phyloP scores from a whole-genome alignment of 2,888 invertebrate species.

The Eupithecia subfuscata region DNA sequence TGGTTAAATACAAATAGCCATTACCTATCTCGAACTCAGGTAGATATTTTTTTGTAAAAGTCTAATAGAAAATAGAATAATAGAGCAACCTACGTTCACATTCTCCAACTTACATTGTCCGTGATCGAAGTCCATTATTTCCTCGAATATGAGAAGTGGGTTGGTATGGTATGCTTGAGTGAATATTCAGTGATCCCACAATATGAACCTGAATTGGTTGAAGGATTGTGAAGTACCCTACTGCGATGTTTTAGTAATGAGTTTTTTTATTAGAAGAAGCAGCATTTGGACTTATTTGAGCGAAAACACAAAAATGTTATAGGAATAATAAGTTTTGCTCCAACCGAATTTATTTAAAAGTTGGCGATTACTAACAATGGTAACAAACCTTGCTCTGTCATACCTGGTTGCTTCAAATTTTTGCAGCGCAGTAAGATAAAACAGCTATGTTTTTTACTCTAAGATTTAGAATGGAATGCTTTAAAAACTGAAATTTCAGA shows the following conservation, averaged over 20 bases:
- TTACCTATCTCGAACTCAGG: not conserved
- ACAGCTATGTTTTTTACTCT: not conserved
- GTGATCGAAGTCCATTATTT: slow-evolving; percentile 44
- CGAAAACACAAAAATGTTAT: not conserved
- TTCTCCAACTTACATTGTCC: slow-evolving; percentile 23
- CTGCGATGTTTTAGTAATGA: not conserved
- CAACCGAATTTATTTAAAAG: not conserved
- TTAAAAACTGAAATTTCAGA: slow-evolving; percentile 27
- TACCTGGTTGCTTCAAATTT: not conserved
- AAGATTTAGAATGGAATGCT: not conserved
- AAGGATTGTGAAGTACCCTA: slow-evolving; percentile 35
- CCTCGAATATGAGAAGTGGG: slow-evolving; percentile 44
- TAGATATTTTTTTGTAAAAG: not conserved
- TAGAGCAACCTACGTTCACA: slow-evolving; percentile 11
- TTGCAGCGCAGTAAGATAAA: not conserved
- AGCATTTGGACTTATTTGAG: not conserved
- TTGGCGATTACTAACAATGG: not conserved
- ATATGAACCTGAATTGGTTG: slow-evolving; percentile 43
- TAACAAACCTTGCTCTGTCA: not conserved
- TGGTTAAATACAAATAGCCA: not conserved
- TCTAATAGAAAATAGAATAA: not conserved
- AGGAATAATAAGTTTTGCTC: not conserved
- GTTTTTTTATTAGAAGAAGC: not conserved
- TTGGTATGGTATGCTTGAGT: slow-evolving; percentile 45
- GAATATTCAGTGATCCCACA: slow-evolving; percentile 51